Evolutionary conservation across 2,113 vertebrate genomes (phyloP).

Genomic region (Anarhynchus alexandrinus): DNA sequence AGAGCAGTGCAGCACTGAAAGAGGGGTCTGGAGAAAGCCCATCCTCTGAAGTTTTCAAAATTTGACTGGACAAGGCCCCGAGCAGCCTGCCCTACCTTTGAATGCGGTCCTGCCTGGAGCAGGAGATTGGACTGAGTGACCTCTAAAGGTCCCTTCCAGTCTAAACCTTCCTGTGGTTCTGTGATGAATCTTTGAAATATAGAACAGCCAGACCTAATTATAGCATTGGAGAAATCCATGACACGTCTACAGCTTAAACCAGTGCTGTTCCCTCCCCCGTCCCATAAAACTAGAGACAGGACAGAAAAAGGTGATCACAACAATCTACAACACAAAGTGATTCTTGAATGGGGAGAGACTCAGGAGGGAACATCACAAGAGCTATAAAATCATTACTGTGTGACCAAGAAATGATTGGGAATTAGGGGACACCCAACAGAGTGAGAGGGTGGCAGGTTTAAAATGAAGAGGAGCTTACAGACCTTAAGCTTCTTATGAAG

Average conservation of each 20-base stretch:
- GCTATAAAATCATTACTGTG: not conserved
- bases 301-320: not conserved
- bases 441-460: not conserved
- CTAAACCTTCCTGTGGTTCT: not conserved
- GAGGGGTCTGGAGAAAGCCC: not conserved
- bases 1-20: not conserved
- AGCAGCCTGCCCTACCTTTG: not conserved
- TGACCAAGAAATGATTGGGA: not conserved
- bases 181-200: not conserved
- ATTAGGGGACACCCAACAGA: not conserved
- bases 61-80: not conserved
- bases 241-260: not conserved
- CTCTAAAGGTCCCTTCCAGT: not conserved
- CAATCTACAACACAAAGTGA: not conserved
- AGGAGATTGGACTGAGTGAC: not conserved
- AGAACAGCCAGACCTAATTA: slow-evolving; percentile 3
- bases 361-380: not conserved
- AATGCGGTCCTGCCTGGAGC: not conserved
- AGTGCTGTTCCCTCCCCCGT: not conserved
- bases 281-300: not conserved
- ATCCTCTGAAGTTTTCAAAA: not conserved
- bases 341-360: not conserved
- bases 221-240: not conserved
- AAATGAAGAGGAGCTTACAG: not conserved
- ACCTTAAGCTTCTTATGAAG: slow-evolving; percentile 11